Conservation (phyloP, 1,140 invertebrate species). For the Asobara japonica region DNA sequence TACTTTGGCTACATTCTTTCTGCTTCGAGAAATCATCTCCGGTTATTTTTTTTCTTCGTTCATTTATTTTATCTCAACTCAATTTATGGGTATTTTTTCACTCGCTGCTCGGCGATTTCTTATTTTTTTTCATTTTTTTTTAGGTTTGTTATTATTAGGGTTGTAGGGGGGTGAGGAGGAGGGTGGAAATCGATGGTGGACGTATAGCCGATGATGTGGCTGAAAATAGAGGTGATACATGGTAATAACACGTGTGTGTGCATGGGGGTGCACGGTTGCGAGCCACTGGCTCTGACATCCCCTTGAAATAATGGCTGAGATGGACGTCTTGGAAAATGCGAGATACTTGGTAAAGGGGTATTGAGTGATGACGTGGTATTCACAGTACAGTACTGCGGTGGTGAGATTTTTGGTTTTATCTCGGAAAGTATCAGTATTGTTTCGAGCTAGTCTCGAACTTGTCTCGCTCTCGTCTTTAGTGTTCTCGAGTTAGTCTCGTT, state of each 20-base stretch:
- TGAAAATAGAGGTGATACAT: neutral
- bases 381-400: too few species aligned
- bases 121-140: conserved; percentile 6
- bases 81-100: conserved; percentile 23
- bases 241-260: conserved; percentile 5
- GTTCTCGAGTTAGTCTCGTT: too few species aligned
- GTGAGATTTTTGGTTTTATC: too few species aligned
- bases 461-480: too few species aligned
- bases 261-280: neutral
- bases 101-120: conserved; percentile 1
- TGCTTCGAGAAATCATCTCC: conserved; percentile 15
- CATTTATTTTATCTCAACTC: neutral
- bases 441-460: too few species aligned
- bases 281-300: neutral
- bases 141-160: neutral
- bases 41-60: conserved; percentile 5
- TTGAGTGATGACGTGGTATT: too few species aligned
- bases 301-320: too few species aligned
- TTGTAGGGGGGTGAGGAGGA: neutral
- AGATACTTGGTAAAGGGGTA: too few species aligned
- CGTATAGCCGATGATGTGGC: neutral
- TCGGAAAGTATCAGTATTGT: too few species aligned
- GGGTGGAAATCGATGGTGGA: neutral
- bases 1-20: conserved; percentile 20
- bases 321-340: too few species aligned